Conservation (phyloP, 2,888 invertebrate species). For the Drosophila mercatorum region DNA sequence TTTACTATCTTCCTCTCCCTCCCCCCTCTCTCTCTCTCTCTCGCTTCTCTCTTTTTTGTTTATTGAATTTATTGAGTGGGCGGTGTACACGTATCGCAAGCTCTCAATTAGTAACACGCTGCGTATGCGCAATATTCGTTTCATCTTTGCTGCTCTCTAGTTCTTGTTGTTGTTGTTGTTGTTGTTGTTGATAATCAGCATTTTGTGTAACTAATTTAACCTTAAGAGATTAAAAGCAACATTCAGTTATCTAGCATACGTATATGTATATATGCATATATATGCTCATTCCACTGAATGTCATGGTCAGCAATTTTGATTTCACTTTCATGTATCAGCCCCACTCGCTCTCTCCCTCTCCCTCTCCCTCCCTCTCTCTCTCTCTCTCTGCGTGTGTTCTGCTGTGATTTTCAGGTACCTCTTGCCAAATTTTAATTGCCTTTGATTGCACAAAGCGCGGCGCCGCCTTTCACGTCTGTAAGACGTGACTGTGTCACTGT, state of each 20-base stretch:
- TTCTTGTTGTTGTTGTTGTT: neutral
- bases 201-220: constrained; percentile 25
- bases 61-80: constrained; percentile 25
- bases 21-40: no score
- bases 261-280: neutral
- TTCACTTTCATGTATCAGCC: constrained; percentile 11
- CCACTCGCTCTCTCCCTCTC: neutral
- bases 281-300: constrained; percentile 27
- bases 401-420: constrained; percentile 15
- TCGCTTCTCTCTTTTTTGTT: neutral
- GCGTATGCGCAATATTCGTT: constrained; percentile 51
- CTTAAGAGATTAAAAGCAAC: constrained; percentile 33
- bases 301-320: constrained; percentile 51
- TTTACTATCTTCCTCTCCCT: neutral
- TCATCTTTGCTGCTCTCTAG: constrained; percentile 9
- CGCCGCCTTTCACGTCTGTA: constrained; percentile 30
- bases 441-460: constrained; percentile 63
- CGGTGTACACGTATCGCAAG: constrained; percentile 10
- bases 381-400: neutral
- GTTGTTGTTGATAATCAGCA: constrained; percentile 15
- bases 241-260: constrained; percentile 30
- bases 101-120: constrained; percentile 32
- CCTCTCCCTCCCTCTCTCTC: neutral
- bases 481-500: constrained; percentile 12
- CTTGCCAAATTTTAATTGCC: constrained; percentile 56